A percentile compares a stretch with the other conserved stretches of the same genome.
phyloP scores from a whole-genome alignment of 2,113 vertebrate species.

The Cephalopterus ornatus region DNA sequence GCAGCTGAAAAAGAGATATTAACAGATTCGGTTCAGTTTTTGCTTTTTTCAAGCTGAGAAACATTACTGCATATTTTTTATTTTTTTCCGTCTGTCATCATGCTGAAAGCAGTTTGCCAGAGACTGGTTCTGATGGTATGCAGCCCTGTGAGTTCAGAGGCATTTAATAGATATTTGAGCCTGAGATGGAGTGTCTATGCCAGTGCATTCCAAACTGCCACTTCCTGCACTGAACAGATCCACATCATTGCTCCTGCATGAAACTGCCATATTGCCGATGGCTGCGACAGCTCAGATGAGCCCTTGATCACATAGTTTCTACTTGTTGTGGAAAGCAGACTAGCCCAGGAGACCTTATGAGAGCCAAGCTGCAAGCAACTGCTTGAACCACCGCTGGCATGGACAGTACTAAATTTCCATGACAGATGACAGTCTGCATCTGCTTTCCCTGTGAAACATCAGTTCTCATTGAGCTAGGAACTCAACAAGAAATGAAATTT shows the following conservation, averaged over 20 bases:
- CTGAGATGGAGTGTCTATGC: not conserved
- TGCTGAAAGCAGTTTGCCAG: not conserved
- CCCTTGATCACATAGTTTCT: not conserved
- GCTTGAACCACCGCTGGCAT: not conserved
- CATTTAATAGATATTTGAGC: not conserved
- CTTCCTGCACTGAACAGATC: not conserved
- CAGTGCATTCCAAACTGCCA: not conserved
- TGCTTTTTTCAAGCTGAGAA: not conserved
- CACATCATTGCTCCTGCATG: not conserved
- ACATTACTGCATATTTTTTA: not conserved
- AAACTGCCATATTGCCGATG: not conserved
- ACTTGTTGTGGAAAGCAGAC: not conserved
- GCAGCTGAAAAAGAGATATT: not conserved
- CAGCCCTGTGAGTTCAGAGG: not conserved
- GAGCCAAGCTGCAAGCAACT: not conserved
- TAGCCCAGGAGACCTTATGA: not conserved
- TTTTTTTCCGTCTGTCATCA: not conserved
- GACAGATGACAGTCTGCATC: not conserved
- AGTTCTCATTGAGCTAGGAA: not conserved
- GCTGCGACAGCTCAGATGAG: not conserved
- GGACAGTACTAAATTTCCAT: not conserved
- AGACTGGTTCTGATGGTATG: not conserved
- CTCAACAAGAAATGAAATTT: not conserved
- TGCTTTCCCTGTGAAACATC: not conserved
- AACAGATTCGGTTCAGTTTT: not conserved